Evolutionary conservation across 92 coral and sea anemone genomes (phyloP).

Genomic region (Scolanthus callimorphus): DNA sequence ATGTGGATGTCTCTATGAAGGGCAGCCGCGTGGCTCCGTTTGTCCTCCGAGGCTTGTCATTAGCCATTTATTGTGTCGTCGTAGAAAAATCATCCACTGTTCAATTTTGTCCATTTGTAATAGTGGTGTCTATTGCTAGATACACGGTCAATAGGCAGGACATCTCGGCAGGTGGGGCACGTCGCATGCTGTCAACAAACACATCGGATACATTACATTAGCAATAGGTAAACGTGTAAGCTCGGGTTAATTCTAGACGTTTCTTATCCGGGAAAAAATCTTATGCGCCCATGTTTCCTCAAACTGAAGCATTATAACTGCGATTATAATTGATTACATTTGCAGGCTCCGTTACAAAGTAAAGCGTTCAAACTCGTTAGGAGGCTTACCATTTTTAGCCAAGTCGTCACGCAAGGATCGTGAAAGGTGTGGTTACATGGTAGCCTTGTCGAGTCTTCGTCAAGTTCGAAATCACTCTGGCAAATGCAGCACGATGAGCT

Average conservation of each 20-base stretch:
- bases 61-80: too few species aligned
- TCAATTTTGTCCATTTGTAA: too few species aligned
- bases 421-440: conserved; percentile 71
- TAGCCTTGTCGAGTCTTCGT: conserved; percentile 39
- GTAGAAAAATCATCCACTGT: too few species aligned
- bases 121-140: too few species aligned
- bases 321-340: not conserved
- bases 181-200: not conserved
- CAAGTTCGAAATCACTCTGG: conserved; percentile 51
- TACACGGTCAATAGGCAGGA: too few species aligned
- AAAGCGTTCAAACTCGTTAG: too few species aligned
- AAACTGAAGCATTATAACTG: too few species aligned
- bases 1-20: too few species aligned
- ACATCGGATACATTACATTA: not conserved
- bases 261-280: not conserved
- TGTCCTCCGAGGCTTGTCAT: too few species aligned
- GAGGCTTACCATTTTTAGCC: conserved; percentile 72
- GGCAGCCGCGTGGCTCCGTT: too few species aligned
- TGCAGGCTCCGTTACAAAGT: too few species aligned
- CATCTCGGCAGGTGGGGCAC: conserved; percentile 4
- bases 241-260: not conserved
- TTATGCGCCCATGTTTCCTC: not conserved
- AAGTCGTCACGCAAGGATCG: conserved; percentile 51
- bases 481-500: conserved; percentile 50
- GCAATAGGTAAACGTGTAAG: not conserved